phyloP scores from a whole-genome alignment of 2,888 invertebrate species.

The Parnassius smintheus region DNA sequence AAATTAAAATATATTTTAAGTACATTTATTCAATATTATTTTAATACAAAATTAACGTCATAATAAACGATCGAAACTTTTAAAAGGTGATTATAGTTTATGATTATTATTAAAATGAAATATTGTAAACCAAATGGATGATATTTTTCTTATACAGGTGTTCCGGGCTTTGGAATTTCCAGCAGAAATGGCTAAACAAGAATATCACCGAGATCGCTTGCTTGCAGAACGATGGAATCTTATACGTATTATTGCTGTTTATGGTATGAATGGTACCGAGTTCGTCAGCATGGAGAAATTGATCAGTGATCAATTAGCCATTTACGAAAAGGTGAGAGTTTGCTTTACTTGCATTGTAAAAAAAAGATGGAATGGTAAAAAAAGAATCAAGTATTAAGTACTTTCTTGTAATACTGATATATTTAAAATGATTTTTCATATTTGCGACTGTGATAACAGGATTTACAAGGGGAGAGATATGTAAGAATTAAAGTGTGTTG shows the following conservation, averaged over 20 bases:
- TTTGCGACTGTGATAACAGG: too few relatives aligned
- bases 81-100: too few relatives aligned
- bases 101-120: too few relatives aligned
- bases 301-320: conserved; percentile 63
- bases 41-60: not conserved
- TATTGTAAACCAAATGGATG: too few relatives aligned
- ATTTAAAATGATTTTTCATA: too few relatives aligned
- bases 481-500: too few relatives aligned
- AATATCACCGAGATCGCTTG: conserved; percentile 82
- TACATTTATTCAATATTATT: conserved; percentile 1
- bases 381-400: too few relatives aligned
- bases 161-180: conserved; percentile 90
- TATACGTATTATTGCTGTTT: conserved; percentile 82
- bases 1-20: conserved; percentile 8
- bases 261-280: conserved; percentile 74
- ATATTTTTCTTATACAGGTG: conserved; percentile 74
- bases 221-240: conserved; percentile 80
- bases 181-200: conserved; percentile 85
- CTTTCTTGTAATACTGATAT: too few relatives aligned
- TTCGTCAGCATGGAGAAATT: conserved; percentile 78
- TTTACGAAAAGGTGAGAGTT: conserved; percentile 63
- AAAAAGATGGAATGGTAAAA: too few relatives aligned
- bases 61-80: too few relatives aligned
- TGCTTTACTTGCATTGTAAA: not conserved
- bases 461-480: too few relatives aligned